Percentiles rank a stretch among this genome's conserved stretches.
Evolutionary conservation across 2,797 vertebrate genomes (phyloP).

Genomic region (Lepilemur septentrionalis): DNA sequence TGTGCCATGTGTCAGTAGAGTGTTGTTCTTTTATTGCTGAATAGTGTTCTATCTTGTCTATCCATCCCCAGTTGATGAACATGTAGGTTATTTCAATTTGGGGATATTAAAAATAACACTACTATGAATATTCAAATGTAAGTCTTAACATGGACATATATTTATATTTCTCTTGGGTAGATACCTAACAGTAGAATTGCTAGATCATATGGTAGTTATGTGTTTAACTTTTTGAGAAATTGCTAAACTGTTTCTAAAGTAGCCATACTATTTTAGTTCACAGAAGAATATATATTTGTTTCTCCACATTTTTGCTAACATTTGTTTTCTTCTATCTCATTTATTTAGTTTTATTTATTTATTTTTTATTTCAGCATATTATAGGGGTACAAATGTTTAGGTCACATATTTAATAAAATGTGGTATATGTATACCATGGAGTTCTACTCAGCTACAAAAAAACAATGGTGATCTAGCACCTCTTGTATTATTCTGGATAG

Average conservation of each 20-base stretch:
- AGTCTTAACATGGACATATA: not conserved
- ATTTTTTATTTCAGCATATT: not conserved
- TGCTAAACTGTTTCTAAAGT: not conserved
- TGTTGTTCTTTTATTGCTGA: not conserved
- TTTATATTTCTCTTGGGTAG: not conserved
- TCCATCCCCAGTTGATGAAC: not conserved
- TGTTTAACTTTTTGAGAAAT: not conserved
- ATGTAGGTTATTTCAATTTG: not conserved
- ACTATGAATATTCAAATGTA: not conserved
- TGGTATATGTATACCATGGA: too few relatives aligned
- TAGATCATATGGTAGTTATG: not conserved
- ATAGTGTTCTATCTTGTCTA: not conserved
- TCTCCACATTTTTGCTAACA: too few relatives aligned
- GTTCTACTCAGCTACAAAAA: too few relatives aligned
- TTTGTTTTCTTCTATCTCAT: not conserved
- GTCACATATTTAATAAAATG: too few relatives aligned
- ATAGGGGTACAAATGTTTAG: not conserved
- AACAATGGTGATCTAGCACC: too few relatives aligned
- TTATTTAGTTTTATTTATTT: not conserved
- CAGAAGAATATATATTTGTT: not conserved
- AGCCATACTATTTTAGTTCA: not conserved
- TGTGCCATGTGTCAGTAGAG: not conserved
- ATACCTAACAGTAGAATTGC: not conserved
- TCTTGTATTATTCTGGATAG: too few relatives aligned
- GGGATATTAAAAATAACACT: not conserved